Evolutionary conservation across 1,140 invertebrate species (phyloP).

Genomic region (Oryctes rhinoceros): DNA sequence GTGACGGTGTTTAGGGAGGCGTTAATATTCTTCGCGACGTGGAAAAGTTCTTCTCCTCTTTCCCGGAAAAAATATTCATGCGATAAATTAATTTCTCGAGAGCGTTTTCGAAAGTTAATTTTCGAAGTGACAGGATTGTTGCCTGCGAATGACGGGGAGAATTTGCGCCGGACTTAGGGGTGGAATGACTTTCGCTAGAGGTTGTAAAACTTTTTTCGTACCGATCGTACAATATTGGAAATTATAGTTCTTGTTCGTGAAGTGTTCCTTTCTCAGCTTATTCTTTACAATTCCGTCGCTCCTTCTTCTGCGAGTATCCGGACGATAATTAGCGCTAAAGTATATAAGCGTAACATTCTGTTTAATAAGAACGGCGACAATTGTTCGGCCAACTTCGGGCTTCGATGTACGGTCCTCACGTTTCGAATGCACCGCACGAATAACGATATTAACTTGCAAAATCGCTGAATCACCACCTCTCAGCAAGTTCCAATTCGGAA

Average conservation of each 20-base stretch:
- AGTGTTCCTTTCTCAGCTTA: too few relatives aligned
- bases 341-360: too few relatives aligned
- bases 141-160: background rate
- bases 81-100: conserved; percentile 12
- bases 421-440: too few relatives aligned
- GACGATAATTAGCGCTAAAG: too few relatives aligned
- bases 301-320: too few relatives aligned
- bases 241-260: too few relatives aligned
- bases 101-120: background rate
- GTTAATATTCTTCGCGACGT: conserved; percentile 9
- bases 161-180: too few relatives aligned
- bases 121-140: conserved; percentile 3
- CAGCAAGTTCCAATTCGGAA: conserved; percentile 15
- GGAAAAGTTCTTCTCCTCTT: conserved; percentile 5
- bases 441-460: conserved; percentile 1
- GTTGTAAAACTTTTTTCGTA: too few relatives aligned
- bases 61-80: conserved; percentile 1
- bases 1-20: conserved; percentile 13
- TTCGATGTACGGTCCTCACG: background rate
- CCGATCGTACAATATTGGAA: too few relatives aligned
- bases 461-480: conserved; percentile 33
- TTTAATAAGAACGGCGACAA: background rate
- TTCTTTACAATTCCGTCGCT: too few relatives aligned
- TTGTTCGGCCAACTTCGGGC: background rate
- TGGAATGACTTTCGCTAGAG: background rate